A percentile compares a stretch with the other conserved stretches of the same genome.
phyloP scores from a whole-genome alignment of 35 echinoderm and acorn worm genomes.

The Apostichopus californicus region DNA sequence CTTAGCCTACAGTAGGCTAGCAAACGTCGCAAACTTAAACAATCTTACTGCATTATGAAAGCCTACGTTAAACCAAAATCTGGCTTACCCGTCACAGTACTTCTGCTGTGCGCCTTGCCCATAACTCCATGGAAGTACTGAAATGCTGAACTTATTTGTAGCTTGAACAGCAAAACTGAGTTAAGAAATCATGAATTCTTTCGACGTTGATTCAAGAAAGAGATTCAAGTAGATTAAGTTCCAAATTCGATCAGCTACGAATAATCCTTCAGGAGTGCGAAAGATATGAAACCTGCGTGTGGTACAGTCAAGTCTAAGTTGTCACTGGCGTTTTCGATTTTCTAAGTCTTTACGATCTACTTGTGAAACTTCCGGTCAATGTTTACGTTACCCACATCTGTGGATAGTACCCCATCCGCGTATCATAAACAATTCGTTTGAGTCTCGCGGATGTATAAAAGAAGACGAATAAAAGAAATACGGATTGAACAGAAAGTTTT shows the following conservation, averaged over 20 bases:
- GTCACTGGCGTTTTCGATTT: no score
- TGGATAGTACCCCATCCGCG: not conserved
- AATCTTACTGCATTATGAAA: no score
- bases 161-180: not conserved
- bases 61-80: no score
- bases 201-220: not conserved
- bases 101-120: slow-evolving; percentile 58
- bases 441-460: not conserved
- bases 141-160: not conserved
- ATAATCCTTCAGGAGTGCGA: not conserved
- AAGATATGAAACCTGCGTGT: not conserved
- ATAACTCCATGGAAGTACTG: slow-evolving; percentile 50
- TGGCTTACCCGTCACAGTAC: slow-evolving; percentile 48
- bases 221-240: not conserved
- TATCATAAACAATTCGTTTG: not conserved
- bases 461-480: no score
- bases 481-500: no score
- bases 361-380: slow-evolving; percentile 29
- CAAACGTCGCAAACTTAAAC: no score
- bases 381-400: not conserved
- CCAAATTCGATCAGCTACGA: not conserved
- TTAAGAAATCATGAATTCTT: not conserved
- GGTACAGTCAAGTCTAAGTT: no score
- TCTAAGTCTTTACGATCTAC: no score
- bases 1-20: no score